Percentiles rank a stretch among this genome's conserved stretches.
These are phyloP conservation scores for Herpetotheres cachinnans DNA, from an alignment of 2,113 vertebrate species.

Conservation along the genomic window DNA sequence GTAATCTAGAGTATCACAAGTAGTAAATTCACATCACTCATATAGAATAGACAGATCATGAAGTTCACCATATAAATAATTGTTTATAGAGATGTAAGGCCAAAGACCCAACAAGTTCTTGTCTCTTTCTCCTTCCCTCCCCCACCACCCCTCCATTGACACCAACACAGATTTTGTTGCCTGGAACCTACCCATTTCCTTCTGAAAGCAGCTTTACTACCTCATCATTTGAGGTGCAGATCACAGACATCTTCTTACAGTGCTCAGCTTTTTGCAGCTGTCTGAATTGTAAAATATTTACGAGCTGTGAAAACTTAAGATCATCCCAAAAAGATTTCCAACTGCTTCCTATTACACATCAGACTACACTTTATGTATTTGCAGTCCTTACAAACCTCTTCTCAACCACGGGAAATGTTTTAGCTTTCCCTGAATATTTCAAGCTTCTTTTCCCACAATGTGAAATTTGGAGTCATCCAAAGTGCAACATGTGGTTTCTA, in stretches of 20 bases:
- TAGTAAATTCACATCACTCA: not conserved
- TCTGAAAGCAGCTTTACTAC: not conserved
- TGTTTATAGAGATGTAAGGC: not conserved
- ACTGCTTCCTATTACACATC: not conserved
- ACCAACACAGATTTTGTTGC: not conserved
- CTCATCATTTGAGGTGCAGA: not conserved
- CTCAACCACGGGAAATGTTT: not conserved
- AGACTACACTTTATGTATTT: not conserved
- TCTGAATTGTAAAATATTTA: not conserved
- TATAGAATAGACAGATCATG: not conserved
- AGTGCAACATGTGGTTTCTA: not conserved
- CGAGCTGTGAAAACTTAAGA: not conserved
- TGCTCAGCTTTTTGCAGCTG: not conserved
- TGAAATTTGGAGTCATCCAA: not conserved
- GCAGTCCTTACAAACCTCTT: not conserved
- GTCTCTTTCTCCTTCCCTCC: not conserved
- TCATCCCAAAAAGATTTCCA: not conserved
- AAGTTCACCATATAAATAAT: not conserved
- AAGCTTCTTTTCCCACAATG: not conserved
- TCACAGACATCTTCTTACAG: not conserved
- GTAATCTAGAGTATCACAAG: not conserved
- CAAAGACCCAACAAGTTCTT: not conserved
- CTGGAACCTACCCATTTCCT: not conserved
- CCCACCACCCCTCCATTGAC: fast-evolving
- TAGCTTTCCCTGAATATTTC: not conserved